Conservation (phyloP, 2,113 vertebrate species). For the Rhagologus leucostigma region DNA sequence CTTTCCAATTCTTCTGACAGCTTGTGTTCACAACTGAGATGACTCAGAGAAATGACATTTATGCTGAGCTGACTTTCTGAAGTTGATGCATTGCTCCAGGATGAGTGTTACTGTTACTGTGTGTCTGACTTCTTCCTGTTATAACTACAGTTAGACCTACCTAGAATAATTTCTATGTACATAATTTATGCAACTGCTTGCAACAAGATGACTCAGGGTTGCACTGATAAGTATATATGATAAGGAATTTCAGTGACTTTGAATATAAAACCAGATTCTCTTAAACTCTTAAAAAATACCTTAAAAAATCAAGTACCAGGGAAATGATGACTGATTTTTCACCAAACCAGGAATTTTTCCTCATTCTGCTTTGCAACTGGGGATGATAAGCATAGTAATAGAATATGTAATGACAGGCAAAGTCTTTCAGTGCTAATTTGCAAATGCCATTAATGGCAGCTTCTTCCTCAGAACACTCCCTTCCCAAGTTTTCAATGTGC, state of each 20-base stretch:
- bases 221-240: background rate
- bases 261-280: background rate
- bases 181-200: background rate
- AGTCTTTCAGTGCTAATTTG: background rate
- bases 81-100: background rate
- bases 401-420: background rate
- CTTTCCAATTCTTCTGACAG: background rate
- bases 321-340: background rate
- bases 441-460: background rate
- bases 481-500: background rate
- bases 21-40: background rate
- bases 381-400: background rate
- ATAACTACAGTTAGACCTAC: background rate
- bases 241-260: background rate
- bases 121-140: background rate
- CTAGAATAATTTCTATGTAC: background rate
- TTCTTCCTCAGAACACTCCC: background rate
- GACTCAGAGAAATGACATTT: background rate
- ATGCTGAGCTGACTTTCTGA: background rate
- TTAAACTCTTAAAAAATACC: background rate
- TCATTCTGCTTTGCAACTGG: background rate
- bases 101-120: background rate
- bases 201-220: background rate
- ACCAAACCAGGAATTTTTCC: background rate
- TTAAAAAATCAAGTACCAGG: background rate